Percentiles rank a stretch among this genome's conserved stretches.
Evolutionary conservation across 2,888 invertebrate genomes (phyloP).

Genomic region (Drosophila kokeensis): DNA sequence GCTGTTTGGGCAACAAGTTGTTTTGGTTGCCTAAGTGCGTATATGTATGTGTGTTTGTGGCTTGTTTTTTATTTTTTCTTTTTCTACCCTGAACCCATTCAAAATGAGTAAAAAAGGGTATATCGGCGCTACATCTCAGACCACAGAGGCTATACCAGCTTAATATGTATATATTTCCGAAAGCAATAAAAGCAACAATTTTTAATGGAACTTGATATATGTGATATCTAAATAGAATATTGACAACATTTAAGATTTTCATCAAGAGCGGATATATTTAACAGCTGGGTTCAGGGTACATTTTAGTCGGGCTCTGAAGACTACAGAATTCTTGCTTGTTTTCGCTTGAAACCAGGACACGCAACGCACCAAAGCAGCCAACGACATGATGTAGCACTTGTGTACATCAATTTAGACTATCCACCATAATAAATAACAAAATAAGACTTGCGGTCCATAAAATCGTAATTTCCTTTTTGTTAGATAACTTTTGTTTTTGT

Average conservation of each 20-base stretch:
- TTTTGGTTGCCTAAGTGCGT: constrained; percentile 7
- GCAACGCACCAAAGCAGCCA: constrained; percentile 32
- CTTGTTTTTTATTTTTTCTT: constrained; percentile 13
- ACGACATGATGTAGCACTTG: constrained; percentile 38
- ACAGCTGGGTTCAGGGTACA: neutral
- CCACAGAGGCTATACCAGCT: neutral
- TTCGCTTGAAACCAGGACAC: constrained; percentile 53
- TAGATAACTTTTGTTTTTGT: neutral
- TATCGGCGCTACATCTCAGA: neutral
- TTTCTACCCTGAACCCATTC: neutral
- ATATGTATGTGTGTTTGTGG: constrained; percentile 24
- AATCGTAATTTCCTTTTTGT: constrained; percentile 1
- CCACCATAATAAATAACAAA: constrained; percentile 39
- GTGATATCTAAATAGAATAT: neutral
- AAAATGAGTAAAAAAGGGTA: neutral
- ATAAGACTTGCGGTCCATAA: constrained; percentile 1
- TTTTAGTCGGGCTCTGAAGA: neutral
- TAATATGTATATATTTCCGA: neutral
- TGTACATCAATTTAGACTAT: constrained; percentile 38
- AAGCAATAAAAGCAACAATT: neutral
- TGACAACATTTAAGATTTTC: neutral
- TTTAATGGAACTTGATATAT: neutral
- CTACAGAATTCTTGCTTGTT: neutral
- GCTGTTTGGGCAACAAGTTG: constrained; percentile 66
- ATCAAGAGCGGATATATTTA: neutral